Base-by-base conservation (phyloP, 2,113 vertebrate species). In the Mormyrus lacerda region DNA sequence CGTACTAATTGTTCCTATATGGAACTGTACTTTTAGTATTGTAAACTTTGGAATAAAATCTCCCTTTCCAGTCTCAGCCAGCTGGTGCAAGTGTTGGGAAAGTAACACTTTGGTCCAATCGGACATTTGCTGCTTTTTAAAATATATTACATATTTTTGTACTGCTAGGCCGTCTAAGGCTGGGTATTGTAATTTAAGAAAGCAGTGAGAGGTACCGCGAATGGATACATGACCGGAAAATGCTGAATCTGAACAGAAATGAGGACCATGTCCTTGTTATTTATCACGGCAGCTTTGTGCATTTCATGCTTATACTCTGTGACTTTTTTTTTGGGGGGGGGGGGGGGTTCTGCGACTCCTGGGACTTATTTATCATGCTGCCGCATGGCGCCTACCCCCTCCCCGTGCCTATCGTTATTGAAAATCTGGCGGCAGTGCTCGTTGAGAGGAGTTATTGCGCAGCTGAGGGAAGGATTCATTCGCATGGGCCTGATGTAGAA, bases 381-480 rank as follows among this genome's bases (percentile, higher is more conserved):
- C 65, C 11, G 31, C 27, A 48, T 85, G 8, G 21, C 13, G 48
- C 19, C 8, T 8, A 0, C 1, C 1, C 0, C 55, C 55, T 5
- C 15, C 88, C 11, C n/a, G 10, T 31, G 73, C 35, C 50, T 82
- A 48, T 51, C 73, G 48, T 89, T 89, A 79, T 55, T 51, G 47
- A 55, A 44, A 89, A 55, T 82, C 73, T 89, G 50, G 42, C 7
- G 17, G 73, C 35, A 89, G 90, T 92, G 88, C 88, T 90, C 91
- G 89, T 90, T 35, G 82, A 48, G 87, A 89, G 76, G 76, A 87
- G 65, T 89, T 89, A 89, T 91, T 89, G 85, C 55, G 73, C 85
- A 87, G 44, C n/a, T 85, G 61, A 86, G 21, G 88, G 90, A 91
- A 88, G 73, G 91, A 87, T 91, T 73, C 88, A 50, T 92, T 88